A percentile compares a stretch with the other conserved stretches of the same genome.
Evolutionary conservation across 1,140 invertebrate species (phyloP).

Genomic region (Apis dorsata): DNA sequence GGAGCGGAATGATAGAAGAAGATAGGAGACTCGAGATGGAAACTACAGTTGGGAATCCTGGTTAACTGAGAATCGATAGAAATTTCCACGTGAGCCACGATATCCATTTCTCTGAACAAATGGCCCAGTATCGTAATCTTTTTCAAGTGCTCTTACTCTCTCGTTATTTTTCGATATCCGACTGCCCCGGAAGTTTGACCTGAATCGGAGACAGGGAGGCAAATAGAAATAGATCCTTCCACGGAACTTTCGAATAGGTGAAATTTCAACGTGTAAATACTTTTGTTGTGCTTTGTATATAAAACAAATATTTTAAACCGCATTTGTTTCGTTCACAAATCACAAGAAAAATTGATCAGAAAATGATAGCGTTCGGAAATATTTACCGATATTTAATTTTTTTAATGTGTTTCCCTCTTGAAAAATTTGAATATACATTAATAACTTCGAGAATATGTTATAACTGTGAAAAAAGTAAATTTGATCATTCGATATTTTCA

Average conservation of each 20-base stretch:
- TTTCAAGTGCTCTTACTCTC: conserved; percentile 47
- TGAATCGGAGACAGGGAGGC: conserved; percentile 22
- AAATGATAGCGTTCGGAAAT: too few relatives aligned
- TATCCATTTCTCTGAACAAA: conserved; percentile 61
- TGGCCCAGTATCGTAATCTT: conserved; percentile 62
- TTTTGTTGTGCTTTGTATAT: background rate
- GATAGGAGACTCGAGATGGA: conserved; percentile 18
- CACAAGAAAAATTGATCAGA: too few relatives aligned
- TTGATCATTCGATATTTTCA: too few relatives aligned
- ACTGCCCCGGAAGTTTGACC: conserved; percentile 45
- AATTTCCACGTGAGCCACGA: conserved; percentile 54
- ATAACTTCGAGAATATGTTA: too few relatives aligned
- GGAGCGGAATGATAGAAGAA: background rate
- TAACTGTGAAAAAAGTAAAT: too few relatives aligned
- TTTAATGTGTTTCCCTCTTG: too few relatives aligned
- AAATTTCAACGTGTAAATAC: background rate
- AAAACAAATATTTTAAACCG: background rate
- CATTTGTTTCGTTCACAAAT: too few relatives aligned
- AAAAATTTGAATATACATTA: too few relatives aligned
- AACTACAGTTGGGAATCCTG: conserved; percentile 45
- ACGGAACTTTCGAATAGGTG: background rate
- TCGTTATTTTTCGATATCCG: conserved; percentile 59
- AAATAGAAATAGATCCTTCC: conserved; percentile 37
- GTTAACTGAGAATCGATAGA: conserved; percentile 65
- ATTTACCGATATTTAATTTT: too few relatives aligned